A percentile compares a stretch with the other conserved stretches of the same genome.
Conservation (phyloP, 2,797 vertebrate species). For the Apodemus agrarius region DNA sequence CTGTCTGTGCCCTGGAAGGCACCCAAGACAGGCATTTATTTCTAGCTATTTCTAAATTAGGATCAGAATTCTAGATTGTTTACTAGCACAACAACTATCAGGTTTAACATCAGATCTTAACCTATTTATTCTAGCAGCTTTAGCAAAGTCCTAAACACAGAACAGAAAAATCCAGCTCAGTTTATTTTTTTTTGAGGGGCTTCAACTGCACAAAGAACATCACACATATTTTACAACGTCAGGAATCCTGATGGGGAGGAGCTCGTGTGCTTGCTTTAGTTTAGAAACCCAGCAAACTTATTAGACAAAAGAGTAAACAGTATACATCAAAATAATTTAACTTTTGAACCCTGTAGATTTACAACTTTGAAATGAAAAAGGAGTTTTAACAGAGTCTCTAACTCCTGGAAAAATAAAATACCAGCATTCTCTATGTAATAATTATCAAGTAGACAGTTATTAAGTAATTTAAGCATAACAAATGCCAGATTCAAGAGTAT, state of each 20-base stretch:
- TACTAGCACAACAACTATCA: constrained; percentile 3
- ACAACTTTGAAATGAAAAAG: constrained; percentile 59
- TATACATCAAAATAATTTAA: constrained; percentile 44
- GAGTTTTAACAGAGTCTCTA: background rate
- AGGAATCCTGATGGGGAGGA: constrained; percentile 19
- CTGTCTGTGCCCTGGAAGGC: background rate
- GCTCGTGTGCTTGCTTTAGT: background rate
- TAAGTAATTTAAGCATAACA: constrained; percentile 43
- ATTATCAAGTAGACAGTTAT: constrained; percentile 33
- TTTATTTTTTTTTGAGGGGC: background rate
- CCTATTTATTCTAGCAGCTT: constrained; percentile 4
- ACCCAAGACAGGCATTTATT: background rate
- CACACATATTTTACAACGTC: background rate
- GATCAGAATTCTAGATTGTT: constrained; percentile 44
- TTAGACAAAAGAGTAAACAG: constrained; percentile 39
- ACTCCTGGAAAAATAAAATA: constrained; percentile 53
- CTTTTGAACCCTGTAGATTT: constrained; percentile 49
- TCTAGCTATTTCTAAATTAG: constrained; percentile 40
- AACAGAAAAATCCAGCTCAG: background rate
- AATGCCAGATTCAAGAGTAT: constrained; percentile 22
- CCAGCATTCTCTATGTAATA: constrained; percentile 49
- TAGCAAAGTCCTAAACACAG: constrained; percentile 21
- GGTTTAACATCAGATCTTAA: constrained; percentile 40
- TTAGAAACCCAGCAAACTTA: constrained; percentile 41
- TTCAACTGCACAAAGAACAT: constrained; percentile 7